These are phyloP conservation scores for Anarhynchus alexandrinus DNA, from an alignment of 2,113 vertebrate species.

Conservation along the genomic window DNA sequence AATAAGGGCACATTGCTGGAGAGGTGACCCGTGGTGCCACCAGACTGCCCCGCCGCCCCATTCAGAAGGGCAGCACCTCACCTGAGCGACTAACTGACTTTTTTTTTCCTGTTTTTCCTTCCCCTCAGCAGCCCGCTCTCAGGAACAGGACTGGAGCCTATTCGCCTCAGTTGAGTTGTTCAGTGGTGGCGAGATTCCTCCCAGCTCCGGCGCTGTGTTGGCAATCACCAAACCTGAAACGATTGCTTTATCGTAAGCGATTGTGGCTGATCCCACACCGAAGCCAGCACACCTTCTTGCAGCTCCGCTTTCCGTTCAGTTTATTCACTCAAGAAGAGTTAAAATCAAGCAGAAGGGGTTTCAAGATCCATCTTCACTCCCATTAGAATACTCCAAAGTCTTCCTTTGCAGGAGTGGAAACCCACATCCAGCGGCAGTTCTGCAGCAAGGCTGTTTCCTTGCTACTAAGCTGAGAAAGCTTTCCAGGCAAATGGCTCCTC, in stretches of 20 bases:
- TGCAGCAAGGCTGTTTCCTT: not conserved
- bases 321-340: not conserved
- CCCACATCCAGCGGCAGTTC: not conserved
- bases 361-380: not conserved
- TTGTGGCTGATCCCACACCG: not conserved
- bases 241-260: fast-evolving
- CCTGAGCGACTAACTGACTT: not conserved
- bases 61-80: not conserved
- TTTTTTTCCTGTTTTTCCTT: not conserved
- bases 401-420: not conserved
- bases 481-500: not conserved
- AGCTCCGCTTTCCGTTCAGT: not conserved
- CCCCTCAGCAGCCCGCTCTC: not conserved
- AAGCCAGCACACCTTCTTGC: not conserved
- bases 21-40: fast-evolving
- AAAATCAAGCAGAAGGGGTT: not conserved
- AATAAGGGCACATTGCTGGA: no score
- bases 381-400: not conserved
- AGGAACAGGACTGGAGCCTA: fast-evolving
- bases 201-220: fast-evolving
- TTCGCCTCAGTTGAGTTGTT: not conserved
- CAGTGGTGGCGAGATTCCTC: fast-evolving
- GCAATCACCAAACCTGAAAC: fast-evolving
- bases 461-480: not conserved
- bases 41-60: not conserved